phyloP scores from a whole-genome alignment of 2,888 invertebrate genomes.

The Bellardia pandia region DNA sequence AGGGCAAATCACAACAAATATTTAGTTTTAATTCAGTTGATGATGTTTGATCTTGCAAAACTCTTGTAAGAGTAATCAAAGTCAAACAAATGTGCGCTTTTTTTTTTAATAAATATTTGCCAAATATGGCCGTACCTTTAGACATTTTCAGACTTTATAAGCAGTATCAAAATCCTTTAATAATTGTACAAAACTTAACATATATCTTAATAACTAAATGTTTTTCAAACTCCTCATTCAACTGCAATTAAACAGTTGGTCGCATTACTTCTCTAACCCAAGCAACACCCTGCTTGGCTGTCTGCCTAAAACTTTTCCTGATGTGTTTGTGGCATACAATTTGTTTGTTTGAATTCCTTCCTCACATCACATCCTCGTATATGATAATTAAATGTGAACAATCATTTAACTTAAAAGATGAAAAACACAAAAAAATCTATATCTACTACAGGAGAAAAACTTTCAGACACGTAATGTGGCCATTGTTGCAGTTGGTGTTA shows the following conservation, averaged over 20 bases:
- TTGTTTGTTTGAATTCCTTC: slow-evolving; percentile 65
- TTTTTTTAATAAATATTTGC: too few species aligned
- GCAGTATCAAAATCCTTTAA: background rate
- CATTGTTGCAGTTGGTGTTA: slow-evolving; percentile 60
- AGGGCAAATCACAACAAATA: too few species aligned
- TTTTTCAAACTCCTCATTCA: background rate
- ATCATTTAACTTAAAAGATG: slow-evolving; percentile 62
- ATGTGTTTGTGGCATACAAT: slow-evolving; percentile 68
- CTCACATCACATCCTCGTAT: slow-evolving; percentile 61
- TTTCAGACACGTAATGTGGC: slow-evolving; percentile 70
- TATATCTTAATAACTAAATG: too few species aligned
- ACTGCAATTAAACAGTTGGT: slow-evolving; percentile 22
- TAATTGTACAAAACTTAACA: background rate
- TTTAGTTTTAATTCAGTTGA: too few species aligned
- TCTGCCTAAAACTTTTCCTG: slow-evolving; percentile 53
- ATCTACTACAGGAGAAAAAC: slow-evolving; percentile 47
- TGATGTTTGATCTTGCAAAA: too few species aligned
- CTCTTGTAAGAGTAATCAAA: too few species aligned
- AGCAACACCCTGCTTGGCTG: slow-evolving; percentile 41
- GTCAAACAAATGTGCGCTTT: too few species aligned
- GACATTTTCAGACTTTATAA: too few species aligned
- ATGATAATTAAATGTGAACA: slow-evolving; percentile 72
- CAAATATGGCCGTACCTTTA: too few species aligned
- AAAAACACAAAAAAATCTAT: background rate
- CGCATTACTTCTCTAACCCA: background rate